These are phyloP conservation scores for Catajapyx aquilonaris DNA, from an alignment of 1,140 invertebrate genomes.

Conservation along the genomic window DNA sequence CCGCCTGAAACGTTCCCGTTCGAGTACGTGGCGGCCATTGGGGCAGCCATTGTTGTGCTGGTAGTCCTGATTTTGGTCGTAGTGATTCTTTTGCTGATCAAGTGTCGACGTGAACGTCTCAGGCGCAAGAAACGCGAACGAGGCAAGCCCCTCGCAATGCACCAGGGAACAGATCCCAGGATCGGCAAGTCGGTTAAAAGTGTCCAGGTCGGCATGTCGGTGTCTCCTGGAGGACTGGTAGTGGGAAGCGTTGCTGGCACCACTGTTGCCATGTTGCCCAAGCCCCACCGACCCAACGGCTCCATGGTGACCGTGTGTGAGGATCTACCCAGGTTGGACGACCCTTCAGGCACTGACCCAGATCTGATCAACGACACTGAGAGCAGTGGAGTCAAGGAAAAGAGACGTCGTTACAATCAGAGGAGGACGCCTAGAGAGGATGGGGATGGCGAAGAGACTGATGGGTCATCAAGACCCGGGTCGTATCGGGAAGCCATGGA, in stretches of 20 bases:
- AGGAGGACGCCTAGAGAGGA: constrained; percentile 1
- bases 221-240: constrained; percentile 1
- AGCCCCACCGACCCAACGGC: not conserved
- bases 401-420: constrained; percentile 19
- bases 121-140: constrained; percentile 16
- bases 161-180: constrained; percentile 5
- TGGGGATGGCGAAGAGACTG: constrained; percentile 8
- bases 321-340: not conserved
- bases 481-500: constrained; percentile 14
- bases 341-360: constrained; percentile 30
- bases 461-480: constrained; percentile 9
- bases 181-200: not conserved
- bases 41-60: constrained; percentile 29
- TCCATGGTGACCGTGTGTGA: not conserved
- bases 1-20: constrained; percentile 26
- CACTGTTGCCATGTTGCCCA: not conserved
- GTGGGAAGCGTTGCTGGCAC: not conserved
- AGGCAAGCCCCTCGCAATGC: constrained; percentile 18
- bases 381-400: constrained; percentile 33
- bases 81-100: constrained; percentile 32
- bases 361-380: constrained; percentile 53
- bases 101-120: constrained; percentile 24
- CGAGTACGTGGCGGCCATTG: constrained; percentile 36
- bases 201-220: not conserved
- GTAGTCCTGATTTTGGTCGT: constrained; percentile 33